Conservation (phyloP, 2,113 vertebrate genomes). For the Vulpes lagopus region DNA sequence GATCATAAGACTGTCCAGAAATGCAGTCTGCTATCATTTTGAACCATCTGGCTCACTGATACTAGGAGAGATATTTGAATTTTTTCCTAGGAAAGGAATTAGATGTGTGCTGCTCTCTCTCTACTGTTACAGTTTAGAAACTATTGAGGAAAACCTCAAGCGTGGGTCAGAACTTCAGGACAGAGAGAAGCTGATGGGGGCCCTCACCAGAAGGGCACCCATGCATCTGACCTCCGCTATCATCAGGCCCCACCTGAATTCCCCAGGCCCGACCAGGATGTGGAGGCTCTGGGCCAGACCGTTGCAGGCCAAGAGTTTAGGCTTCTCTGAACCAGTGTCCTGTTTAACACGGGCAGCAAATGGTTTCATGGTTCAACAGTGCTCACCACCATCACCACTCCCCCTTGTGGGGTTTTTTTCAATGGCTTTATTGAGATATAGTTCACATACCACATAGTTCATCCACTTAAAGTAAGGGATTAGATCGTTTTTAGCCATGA, state of each 20-base stretch:
- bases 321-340: neutral
- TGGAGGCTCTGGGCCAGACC: neutral
- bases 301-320: neutral
- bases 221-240: neutral
- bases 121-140: neutral
- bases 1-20: neutral
- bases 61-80: neutral
- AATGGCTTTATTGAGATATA: neutral
- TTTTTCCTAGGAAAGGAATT: neutral
- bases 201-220: neutral
- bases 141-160: neutral
- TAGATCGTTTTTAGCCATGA: neutral
- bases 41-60: neutral
- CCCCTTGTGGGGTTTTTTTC: neutral
- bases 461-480: neutral
- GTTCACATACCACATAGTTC: neutral
- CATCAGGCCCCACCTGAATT: neutral
- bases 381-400: too few species aligned
- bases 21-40: neutral
- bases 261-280: neutral
- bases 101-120: neutral
- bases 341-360: neutral
- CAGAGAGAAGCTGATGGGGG: neutral
- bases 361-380: neutral
- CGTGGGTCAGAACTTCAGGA: neutral